Conservation (phyloP, 1,140 invertebrate genomes). For the Andrena cerasifolii region DNA sequence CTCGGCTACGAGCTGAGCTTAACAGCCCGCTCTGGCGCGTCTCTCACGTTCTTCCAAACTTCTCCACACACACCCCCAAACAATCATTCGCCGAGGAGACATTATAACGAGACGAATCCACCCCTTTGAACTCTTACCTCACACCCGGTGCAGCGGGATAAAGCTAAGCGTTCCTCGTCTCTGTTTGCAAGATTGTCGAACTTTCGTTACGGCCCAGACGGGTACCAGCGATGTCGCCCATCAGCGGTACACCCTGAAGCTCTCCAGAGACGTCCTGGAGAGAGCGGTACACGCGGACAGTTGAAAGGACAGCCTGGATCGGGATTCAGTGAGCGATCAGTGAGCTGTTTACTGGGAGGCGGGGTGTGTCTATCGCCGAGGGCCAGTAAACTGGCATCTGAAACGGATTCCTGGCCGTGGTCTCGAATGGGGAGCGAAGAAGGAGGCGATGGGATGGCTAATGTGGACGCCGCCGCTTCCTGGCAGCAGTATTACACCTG, state of each 20-base stretch:
- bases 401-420: not conserved
- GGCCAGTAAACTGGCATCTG: not conserved
- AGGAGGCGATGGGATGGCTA: conserved; percentile 62
- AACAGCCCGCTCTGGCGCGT: no score
- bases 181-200: no score
- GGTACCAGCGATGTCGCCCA: not conserved
- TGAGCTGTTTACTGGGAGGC: not conserved
- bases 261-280: not conserved
- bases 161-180: no score
- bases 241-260: not conserved
- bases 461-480: conserved; percentile 66
- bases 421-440: conserved; percentile 71
- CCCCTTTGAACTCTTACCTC: no score
- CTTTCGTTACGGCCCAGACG: not conserved
- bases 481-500: conserved; percentile 78
- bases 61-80: no score
- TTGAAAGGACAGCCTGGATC: not conserved
- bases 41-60: no score
- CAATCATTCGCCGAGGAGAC: no score
- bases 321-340: not conserved
- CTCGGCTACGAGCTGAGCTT: no score
- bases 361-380: not conserved
- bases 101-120: no score
- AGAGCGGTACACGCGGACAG: not conserved
- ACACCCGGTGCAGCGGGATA: no score